Percentiles rank a stretch among this genome's conserved stretches.
Conservation (phyloP, 2,888 invertebrate genomes). For the Thereva unica region DNA sequence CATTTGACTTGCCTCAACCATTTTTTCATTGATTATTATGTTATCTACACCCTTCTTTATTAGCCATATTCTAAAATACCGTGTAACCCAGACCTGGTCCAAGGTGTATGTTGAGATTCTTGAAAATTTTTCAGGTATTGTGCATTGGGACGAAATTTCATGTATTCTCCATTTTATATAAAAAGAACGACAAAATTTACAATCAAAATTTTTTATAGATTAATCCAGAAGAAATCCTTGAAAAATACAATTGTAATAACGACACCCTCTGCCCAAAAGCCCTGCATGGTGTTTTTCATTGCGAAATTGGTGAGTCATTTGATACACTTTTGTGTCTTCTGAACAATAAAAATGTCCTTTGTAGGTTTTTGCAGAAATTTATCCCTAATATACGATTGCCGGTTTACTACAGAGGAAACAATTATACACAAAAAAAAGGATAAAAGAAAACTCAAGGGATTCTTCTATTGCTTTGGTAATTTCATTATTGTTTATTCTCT, state of each 20-base stretch:
- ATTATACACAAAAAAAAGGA: conserved; percentile 70
- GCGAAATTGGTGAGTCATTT: conserved; percentile 60
- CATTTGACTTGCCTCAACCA: no score
- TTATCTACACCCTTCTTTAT: no score
- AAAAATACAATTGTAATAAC: conserved; percentile 72
- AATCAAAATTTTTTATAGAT: conserved; percentile 47
- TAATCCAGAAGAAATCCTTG: conserved; percentile 55
- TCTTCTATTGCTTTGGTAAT: conserved; percentile 67
- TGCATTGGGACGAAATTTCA: no score
- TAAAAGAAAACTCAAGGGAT: conserved; percentile 71
- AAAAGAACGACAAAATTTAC: no score
- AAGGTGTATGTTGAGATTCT: no score
- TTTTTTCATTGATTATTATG: no score
- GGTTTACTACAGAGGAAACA: conserved; percentile 68
- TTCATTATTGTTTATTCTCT: conserved; percentile 33
- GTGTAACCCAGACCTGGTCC: no score
- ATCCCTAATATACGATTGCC: conserved; percentile 68
- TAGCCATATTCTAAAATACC: no score
- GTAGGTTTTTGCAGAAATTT: conserved; percentile 70
- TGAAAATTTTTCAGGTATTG: no score
- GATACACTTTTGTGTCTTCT: neutral
- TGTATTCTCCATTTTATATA: no score
- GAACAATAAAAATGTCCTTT: neutral
- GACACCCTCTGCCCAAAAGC: conserved; percentile 67
- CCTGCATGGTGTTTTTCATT: conserved; percentile 73